These are phyloP conservation scores for Castor canadensis DNA, from an alignment of 2,113 vertebrate genomes.

Conservation along the genomic window DNA sequence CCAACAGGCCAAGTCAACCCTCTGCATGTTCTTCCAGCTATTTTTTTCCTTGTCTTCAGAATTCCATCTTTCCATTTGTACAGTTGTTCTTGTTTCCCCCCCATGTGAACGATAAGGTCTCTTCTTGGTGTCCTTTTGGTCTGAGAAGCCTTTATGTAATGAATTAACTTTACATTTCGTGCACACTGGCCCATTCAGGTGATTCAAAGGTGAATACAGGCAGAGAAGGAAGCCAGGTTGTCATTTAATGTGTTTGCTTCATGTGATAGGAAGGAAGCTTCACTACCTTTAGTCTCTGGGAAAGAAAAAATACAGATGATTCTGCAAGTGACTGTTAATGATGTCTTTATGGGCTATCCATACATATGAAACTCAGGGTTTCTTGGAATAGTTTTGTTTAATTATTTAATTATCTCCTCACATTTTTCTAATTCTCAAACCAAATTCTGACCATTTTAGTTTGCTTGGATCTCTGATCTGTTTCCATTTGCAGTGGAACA, in stretches of 20 bases:
- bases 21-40: fast-evolving
- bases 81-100: neutral
- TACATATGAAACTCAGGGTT: neutral
- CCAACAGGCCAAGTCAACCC: neutral
- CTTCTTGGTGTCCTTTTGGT: constrained; percentile 25
- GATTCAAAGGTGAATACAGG: neutral
- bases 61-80: neutral
- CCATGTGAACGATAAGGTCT: neutral
- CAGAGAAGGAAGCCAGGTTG: neutral
- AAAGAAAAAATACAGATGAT: neutral
- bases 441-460: neutral
- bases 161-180: neutral
- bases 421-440: neutral
- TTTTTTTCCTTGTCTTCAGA: neutral
- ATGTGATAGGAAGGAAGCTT: neutral
- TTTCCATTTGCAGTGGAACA: neutral
- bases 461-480: neutral
- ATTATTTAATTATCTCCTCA: constrained; percentile 12
- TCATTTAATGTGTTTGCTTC: neutral
- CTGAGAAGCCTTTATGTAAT: constrained; percentile 1
- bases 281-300: neutral
- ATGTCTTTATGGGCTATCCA: neutral
- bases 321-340: constrained; percentile 6
- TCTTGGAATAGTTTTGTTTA: constrained; percentile 15
- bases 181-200: neutral